Evolutionary conservation across 2,888 invertebrate species (phyloP), one percentile per base, ranked within the genome.

Genomic region (Penaeus monodon): DNA sequence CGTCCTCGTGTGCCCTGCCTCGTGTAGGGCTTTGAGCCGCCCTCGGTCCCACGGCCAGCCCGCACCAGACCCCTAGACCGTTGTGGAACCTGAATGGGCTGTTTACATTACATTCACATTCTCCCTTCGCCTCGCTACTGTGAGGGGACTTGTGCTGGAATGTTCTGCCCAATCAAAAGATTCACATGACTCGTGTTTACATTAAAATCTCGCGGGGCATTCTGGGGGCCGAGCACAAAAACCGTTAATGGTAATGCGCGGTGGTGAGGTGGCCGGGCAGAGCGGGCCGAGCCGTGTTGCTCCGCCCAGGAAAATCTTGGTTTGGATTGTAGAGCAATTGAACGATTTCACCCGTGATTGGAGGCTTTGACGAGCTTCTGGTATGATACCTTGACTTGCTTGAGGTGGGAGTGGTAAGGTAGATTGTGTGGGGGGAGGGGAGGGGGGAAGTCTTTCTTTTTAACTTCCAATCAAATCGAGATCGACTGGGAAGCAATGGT

Each of bases 101-200:
- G 85, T 85, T 85, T 85, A 85, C 85, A 85, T 85, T 85, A 85
- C 79, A 63, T 73, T 70, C 80, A 85, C 80, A 80, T 74, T 74
- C 85, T 85, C 85, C 73, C 63, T 84, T n/a, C 10, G 10, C 70
- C 73, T 73, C 66, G 79, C 85, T 85, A 79, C 85, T 85, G 85
- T 80, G 70, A 65, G 70, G 65, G 65, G 85, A 85, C 85, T 80
- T 85, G 85, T 85, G 80, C 85, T 80, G 85, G 85, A 85, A 85
- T 85, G 85, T 73, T 85, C 74, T 64, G 74, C 79, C 49, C 85
- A 85, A 80, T 85, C 85, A 85, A 85, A 85, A 85, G 85, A 78
- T 68, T 85, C 85, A 85, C 80, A 85, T 85, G 85, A 85, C 74
- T 85, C 80, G 80, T 85, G 85, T 85, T 85, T 85, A 85, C 85